Evolutionary conservation across 2,888 invertebrate genomes (phyloP).

Genomic region (Ctenicera cuprea): DNA sequence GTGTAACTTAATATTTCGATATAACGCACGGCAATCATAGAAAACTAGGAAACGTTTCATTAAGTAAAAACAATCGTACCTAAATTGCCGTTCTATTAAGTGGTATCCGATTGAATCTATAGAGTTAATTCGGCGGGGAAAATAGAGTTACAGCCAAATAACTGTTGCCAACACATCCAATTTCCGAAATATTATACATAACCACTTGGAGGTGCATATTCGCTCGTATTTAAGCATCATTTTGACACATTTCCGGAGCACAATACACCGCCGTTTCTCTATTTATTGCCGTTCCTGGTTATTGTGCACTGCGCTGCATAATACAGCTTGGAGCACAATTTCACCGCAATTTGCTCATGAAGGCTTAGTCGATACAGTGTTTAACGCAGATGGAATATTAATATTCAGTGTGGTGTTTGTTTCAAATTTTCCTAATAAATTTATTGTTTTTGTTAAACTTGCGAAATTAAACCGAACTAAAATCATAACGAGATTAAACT

Average conservation of each 20-base stretch:
- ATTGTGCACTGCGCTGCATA: neutral
- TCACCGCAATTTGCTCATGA: slow-evolving; percentile 7
- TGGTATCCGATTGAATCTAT: no score
- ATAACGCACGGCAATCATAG: no score
- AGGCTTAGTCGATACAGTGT: neutral
- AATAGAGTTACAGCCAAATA: neutral
- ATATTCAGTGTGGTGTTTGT: no score
- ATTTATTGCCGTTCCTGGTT: slow-evolving; percentile 9
- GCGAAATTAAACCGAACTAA: no score
- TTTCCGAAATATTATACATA: slow-evolving; percentile 12
- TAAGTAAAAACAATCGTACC: no score
- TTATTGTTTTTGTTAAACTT: no score
- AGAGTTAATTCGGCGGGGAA: neutral
- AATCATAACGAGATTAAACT: no score
- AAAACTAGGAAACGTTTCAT: no score
- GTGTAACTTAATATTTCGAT: no score
- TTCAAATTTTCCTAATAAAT: no score
- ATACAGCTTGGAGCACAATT: slow-evolving; percentile 8
- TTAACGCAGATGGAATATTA: no score
- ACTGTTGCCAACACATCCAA: neutral
- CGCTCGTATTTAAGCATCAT: neutral
- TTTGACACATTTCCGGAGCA: neutral
- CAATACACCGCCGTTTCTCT: neutral
- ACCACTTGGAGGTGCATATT: neutral
- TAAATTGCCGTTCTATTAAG: no score